Conservation (phyloP, 2,797 vertebrate species). For the Phaenicophaeus curvirostris region DNA sequence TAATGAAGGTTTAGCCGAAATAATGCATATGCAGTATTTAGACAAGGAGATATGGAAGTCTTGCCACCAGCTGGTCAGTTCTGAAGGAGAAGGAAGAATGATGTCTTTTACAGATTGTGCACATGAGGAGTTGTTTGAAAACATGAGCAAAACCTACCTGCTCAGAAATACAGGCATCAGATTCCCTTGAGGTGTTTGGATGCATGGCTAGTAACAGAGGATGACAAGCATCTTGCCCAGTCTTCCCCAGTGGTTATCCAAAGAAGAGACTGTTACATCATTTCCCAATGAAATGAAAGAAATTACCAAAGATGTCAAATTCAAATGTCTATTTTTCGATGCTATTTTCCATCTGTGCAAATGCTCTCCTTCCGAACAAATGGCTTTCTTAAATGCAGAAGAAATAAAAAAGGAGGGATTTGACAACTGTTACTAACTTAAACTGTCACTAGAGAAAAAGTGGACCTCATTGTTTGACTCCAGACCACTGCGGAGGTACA, state of each 20-base stretch:
- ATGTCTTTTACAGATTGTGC: not conserved
- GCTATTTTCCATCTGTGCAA: not conserved
- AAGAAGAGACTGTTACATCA: not conserved
- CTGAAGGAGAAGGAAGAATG: not conserved
- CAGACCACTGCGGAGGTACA: not conserved
- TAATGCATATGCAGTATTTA: not conserved
- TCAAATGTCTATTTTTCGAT: not conserved
- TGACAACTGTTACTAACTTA: not conserved
- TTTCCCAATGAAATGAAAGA: not conserved
- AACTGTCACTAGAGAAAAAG: not conserved
- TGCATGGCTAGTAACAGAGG: not conserved
- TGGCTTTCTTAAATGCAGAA: not conserved
- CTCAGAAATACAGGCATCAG: not conserved
- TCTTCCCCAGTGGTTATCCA: not conserved
- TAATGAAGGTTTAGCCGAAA: not conserved
- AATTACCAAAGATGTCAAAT: not conserved
- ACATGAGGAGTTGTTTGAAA: not conserved
- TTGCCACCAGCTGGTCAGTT: not conserved
- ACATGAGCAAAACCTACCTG: not conserved
- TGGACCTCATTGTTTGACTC: not conserved
- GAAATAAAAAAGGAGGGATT: not conserved
- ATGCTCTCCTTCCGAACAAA: not conserved
- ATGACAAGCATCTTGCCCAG: not conserved
- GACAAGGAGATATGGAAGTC: not conserved
- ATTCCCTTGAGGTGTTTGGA: not conserved